Base-by-base conservation (phyloP, 2,888 invertebrate genomes). In the Ashinkailepas kermadecensis region DNA sequence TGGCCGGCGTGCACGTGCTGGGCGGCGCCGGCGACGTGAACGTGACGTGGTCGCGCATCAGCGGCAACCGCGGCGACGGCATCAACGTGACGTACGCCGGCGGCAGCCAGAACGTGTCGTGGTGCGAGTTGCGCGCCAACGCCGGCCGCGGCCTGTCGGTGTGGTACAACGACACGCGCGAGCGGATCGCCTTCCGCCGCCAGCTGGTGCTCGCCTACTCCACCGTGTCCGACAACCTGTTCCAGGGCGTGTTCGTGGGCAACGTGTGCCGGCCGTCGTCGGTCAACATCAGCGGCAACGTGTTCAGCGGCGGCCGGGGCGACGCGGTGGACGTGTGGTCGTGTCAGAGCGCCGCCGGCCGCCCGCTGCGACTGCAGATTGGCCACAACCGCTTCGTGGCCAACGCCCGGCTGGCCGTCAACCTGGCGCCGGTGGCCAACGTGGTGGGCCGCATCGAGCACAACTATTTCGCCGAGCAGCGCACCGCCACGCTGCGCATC, bases 81-180 rank as follows among this genome's bases (percentile, higher is more conserved):
- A 90, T 99, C 15, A 99, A 99, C 87, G 93, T 99, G 18, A 97
- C 97, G 0, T 95, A 95, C 83, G 94, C 95, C 7, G 99, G 99
- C 0, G 99, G 99, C 0, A 94, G 93, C 85, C 91, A 96, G 84
- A 97, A 99, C 86, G 91, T 99, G 83, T 97, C 98, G 21, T 90
- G 92, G 85, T 94, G 95, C 79, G 92, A 92, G 56, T 89, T 99
- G 56, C 93, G 93, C 81, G 93, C 94, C 0, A 99, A 99, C 88
- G 90, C 91, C 84, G 95, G 97, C 13, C 93, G 94, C 85, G 97
- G 97, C 4, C 88, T 96, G 39, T 74, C 74, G 4, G 9, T 74
- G 13, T 97, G 97, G 95, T 88, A 96, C 82, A 97, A 97, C 87
- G 92, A 95, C 85, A 95, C 95, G 21, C 92, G 93, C 0, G 94